Evolutionary conservation across 2,113 vertebrate species (phyloP), one percentile per base, ranked within the genome.

Genomic region (Lepus timidus): DNA sequence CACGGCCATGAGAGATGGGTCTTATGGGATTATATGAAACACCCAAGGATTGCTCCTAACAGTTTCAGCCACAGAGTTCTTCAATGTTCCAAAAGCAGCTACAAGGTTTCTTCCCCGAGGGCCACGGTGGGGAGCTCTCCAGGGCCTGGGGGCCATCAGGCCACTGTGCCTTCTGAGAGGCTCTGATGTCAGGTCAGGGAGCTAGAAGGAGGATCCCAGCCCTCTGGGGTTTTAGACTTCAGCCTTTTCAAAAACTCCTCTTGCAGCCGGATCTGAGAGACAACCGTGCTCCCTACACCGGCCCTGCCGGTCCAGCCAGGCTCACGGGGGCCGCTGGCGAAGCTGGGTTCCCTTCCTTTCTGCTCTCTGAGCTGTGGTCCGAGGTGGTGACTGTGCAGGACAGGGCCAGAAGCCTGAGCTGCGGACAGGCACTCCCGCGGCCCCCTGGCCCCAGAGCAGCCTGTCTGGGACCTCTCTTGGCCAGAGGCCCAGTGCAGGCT

Each of bases 401-500:
- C 13, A 9, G 2, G 0, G 8, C 23, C 62, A 31, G 70, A 36
- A 3, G 25, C 79, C 39, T 44, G 4, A 12, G 9, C 14, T 0
- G 33, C n/a, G 61, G 0, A 19, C 55, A 1, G 55, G 39, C 14
- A 0, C 0, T 3, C 4, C 67, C 23, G 55, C 31, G 1, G 49
- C 3, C 7, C 17, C 61, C 14, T 9, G 4, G 39, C 12, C 80
- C 51, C 1, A 0, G 19, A 67, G 7, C 71, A 9, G 87, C 73
- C 29, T 29, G 0, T 9, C 58, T 20, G 10, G n/a, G 39, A 27
- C 51, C 88, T 55, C 3, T 49, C 29, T 58, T n/a, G 55, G 70
- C 0, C 3, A 62, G 23, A 17, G 76, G 39, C 88, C 4, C 7
- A 33, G 17, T 0, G n/a, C 73, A 14, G 0, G 14, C 49, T 39